phyloP scores from a whole-genome alignment of 2,888 invertebrate genomes.

The Hirtodrosophila trivittata region DNA sequence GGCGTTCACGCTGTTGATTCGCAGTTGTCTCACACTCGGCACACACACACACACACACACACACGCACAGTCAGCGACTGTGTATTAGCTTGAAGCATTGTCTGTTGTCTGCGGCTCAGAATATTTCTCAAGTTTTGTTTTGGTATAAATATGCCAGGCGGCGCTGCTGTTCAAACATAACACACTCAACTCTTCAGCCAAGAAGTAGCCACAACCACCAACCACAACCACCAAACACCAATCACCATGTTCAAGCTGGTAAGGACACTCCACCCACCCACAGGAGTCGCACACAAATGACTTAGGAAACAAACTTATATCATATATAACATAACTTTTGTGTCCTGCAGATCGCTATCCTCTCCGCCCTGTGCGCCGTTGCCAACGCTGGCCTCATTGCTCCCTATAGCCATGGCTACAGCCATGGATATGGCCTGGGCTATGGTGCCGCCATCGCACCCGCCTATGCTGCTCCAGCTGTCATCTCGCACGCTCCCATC shows the following conservation, averaged over 20 bases:
- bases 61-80: constrained; percentile 16
- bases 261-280: constrained; percentile 54
- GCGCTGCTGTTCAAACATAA: constrained; percentile 82
- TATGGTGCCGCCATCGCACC: constrained; percentile 76
- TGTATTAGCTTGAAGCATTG: constrained; percentile 36
- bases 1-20: constrained; percentile 69
- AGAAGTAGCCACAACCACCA: constrained; percentile 67
- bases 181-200: constrained; percentile 75
- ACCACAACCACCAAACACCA: constrained; percentile 65
- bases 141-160: constrained; percentile 83
- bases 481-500: constrained; percentile 73
- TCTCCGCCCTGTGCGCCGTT: constrained; percentile 84
- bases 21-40: constrained; percentile 27
- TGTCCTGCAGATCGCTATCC: constrained; percentile 74
- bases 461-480: constrained; percentile 76
- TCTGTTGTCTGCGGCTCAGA: constrained; percentile 64
- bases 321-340: background rate
- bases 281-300: constrained; percentile 23
- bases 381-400: constrained; percentile 83
- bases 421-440: constrained; percentile 56
- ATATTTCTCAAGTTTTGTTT: constrained; percentile 69
- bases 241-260: constrained; percentile 84
- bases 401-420: constrained; percentile 74
- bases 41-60: constrained; percentile 5
- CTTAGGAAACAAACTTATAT: constrained; percentile 37